Conservation (phyloP, 2,888 invertebrate genomes). For the Sabatieria punctata region DNA sequence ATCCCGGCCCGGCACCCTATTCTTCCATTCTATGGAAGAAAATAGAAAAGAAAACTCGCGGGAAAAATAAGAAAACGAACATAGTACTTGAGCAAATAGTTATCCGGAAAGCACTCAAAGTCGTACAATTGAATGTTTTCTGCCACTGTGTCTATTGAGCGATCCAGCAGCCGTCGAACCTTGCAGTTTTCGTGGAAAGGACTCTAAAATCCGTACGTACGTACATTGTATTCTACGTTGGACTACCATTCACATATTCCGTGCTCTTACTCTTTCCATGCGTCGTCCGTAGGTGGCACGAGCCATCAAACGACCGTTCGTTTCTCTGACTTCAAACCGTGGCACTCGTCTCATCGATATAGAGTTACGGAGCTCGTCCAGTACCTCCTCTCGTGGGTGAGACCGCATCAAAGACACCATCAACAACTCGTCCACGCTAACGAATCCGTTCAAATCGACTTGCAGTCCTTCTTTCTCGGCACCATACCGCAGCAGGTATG, state of each 20-base stretch:
- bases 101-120: not conserved
- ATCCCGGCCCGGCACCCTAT: no score
- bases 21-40: no score
- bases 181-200: not conserved
- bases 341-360: not conserved
- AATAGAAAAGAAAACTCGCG: no score
- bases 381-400: not conserved
- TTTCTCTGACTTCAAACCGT: not conserved
- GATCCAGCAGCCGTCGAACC: not conserved
- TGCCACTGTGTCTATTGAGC: not conserved
- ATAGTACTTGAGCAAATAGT: not conserved
- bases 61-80: no score
- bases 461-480: constrained; percentile 1
- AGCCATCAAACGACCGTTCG: not conserved
- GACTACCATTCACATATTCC: no score
- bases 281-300: constrained; percentile 1
- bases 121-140: not conserved
- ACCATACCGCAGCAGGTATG: not conserved
- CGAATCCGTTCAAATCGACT: not conserved
- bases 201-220: no score
- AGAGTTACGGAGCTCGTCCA: not conserved
- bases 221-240: no score
- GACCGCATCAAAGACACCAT: not conserved
- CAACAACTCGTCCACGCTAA: not conserved
- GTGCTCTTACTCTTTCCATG: constrained; percentile 1